A percentile compares a stretch with the other conserved stretches of the same genome.
Evolutionary conservation across 2,797 vertebrate species (phyloP).

Genomic region (Megaceryle alcyon): DNA sequence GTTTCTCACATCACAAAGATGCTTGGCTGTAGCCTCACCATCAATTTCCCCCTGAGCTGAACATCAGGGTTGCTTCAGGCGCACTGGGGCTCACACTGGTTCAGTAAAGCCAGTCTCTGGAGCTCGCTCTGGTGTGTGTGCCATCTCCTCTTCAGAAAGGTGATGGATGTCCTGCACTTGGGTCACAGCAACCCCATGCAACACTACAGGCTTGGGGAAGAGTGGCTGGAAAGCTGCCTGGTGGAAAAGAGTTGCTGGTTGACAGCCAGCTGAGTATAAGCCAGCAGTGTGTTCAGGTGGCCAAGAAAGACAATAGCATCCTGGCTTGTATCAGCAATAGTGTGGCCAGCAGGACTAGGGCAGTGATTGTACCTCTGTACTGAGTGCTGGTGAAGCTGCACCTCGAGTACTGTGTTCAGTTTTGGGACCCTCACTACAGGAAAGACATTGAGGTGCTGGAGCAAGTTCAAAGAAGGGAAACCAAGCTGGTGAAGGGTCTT

Average conservation of each 20-base stretch:
- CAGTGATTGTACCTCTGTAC: not conserved
- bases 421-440: not conserved
- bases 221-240: not conserved
- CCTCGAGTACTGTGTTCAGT: not conserved
- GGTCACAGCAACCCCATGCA: not conserved
- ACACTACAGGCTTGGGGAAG: not conserved
- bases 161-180: not conserved
- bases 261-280: not conserved
- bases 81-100: accelerated
- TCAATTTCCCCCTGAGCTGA: accelerated
- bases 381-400: not conserved
- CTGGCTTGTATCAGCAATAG: not conserved
- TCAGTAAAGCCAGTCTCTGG: not conserved
- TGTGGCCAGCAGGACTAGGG: not conserved
- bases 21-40: not conserved
- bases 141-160: not conserved
- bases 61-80: not conserved
- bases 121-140: not conserved
- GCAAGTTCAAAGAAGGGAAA: not conserved
- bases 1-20: not conserved
- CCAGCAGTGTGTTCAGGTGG: not conserved
- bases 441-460: not conserved
- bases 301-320: not conserved
- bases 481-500: not conserved
- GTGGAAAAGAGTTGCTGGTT: not conserved